phyloP scores from a whole-genome alignment of 2,888 invertebrate genomes.

The Hemithea aestivaria region DNA sequence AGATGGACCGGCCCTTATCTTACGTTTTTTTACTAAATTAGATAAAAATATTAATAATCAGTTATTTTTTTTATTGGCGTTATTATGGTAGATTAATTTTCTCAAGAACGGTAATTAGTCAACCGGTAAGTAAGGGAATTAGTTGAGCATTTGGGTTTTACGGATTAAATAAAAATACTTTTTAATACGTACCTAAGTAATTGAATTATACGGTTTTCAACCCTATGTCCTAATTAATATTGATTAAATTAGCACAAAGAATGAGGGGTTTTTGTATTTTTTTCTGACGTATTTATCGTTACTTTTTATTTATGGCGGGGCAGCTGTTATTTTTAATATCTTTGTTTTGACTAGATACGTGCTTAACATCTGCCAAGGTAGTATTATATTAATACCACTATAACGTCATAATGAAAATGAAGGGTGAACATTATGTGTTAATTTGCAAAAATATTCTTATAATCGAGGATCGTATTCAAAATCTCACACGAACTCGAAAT shows the following conservation, averaged over 20 bases:
- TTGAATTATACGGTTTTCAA: not conserved
- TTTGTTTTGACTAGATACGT: too few species aligned
- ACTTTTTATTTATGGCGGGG: too few species aligned
- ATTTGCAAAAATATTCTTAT: too few species aligned
- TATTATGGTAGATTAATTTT: constrained; percentile 33
- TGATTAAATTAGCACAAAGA: not conserved
- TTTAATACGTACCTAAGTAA: too few species aligned
- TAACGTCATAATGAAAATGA: too few species aligned
- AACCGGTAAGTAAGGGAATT: constrained; percentile 10
- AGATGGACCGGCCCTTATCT: constrained; percentile 23
- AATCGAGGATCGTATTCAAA: too few species aligned
- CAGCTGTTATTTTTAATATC: too few species aligned
- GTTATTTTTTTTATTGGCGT: constrained; percentile 34
- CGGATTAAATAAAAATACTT: constrained; percentile 5
- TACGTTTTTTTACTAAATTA: constrained; percentile 17
- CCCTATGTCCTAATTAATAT: constrained; percentile 1
- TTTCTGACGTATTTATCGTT: constrained; percentile 29
- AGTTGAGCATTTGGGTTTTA: constrained; percentile 6
- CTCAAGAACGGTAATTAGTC: constrained; percentile 23
- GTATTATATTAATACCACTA: too few species aligned
- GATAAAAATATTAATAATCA: constrained; percentile 29
- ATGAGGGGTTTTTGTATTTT: too few species aligned
- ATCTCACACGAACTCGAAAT: too few species aligned
- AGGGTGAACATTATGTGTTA: too few species aligned
- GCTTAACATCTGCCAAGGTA: too few species aligned